Percentiles rank a stretch among this genome's conserved stretches.
phyloP scores from a whole-genome alignment of 30 jellyfish, hydroid and myxozoan genomes.

The Pseudorhiza aurosa region DNA sequence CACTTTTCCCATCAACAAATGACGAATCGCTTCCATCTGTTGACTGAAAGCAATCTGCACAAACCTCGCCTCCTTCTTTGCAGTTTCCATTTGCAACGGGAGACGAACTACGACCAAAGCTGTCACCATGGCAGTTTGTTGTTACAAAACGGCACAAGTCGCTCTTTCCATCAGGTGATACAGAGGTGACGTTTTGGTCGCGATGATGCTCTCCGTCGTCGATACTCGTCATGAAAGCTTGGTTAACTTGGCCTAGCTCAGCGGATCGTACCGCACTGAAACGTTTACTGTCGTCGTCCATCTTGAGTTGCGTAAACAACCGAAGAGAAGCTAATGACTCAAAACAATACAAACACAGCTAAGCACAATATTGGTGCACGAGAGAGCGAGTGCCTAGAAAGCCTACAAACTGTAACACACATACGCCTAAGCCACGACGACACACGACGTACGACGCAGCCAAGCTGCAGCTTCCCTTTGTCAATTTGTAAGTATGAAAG shows the following conservation, averaged over 20 bases:
- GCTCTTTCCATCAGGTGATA: background rate
- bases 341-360: background rate
- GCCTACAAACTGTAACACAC: no score
- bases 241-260: conserved; percentile 57
- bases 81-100: background rate
- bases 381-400: no score
- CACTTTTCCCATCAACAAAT: conserved; percentile 4
- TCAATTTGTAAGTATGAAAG: background rate
- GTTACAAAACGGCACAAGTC: background rate
- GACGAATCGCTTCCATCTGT: conserved; percentile 12
- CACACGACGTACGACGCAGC: background rate
- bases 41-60: no score
- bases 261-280: conserved; percentile 13
- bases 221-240: conserved; percentile 52
- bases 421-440: no score
- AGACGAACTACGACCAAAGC: background rate
- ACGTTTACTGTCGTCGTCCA: conserved; percentile 5
- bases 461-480: background rate
- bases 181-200: background rate
- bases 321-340: background rate
- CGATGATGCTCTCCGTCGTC: conserved; percentile 55
- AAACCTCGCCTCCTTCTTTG: background rate
- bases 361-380: no score
- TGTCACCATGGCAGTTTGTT: background rate
- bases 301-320: background rate